Percentiles rank a stretch among this genome's conserved stretches.
Conservation (phyloP, 2,888 invertebrate species). For the Oxystoma pomonae region DNA sequence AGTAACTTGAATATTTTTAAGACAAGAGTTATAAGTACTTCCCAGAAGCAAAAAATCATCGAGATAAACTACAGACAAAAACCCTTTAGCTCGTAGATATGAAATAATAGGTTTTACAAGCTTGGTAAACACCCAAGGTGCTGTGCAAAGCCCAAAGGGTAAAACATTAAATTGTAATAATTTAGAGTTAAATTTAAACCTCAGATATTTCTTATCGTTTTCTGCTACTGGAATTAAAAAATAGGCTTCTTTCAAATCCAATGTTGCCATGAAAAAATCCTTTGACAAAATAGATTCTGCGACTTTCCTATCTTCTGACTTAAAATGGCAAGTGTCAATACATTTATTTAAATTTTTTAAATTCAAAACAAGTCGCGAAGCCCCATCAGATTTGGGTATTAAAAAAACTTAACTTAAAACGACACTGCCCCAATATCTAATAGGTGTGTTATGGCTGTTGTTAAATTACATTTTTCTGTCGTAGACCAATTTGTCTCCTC, state of each 20-base stretch:
- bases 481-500: too few relatives aligned
- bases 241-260: neutral
- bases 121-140: slow-evolving; percentile 17
- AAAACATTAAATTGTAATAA: slow-evolving; percentile 3
- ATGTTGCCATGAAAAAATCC: neutral
- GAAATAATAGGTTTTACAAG: slow-evolving; percentile 16
- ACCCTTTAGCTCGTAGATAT: slow-evolving; percentile 1
- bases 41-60: slow-evolving; percentile 5
- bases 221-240: neutral
- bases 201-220: neutral
- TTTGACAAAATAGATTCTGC: neutral
- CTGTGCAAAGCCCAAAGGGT: neutral
- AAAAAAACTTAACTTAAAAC: neutral
- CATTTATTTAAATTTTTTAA: slow-evolving; percentile 27
- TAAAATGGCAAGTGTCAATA: slow-evolving; percentile 19
- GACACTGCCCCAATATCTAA: neutral
- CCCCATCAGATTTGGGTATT: neutral
- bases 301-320: neutral
- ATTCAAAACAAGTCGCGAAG: neutral
- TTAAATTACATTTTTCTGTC: slow-evolving; percentile 1
- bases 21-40: neutral
- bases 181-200: neutral
- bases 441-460: neutral
- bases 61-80: slow-evolving; percentile 7
- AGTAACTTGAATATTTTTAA: slow-evolving; percentile 3